Evolutionary conservation across 2,797 vertebrate species (phyloP), one percentile per base, ranked within the genome.

Genomic region (Cryptoprocta ferox): DNA sequence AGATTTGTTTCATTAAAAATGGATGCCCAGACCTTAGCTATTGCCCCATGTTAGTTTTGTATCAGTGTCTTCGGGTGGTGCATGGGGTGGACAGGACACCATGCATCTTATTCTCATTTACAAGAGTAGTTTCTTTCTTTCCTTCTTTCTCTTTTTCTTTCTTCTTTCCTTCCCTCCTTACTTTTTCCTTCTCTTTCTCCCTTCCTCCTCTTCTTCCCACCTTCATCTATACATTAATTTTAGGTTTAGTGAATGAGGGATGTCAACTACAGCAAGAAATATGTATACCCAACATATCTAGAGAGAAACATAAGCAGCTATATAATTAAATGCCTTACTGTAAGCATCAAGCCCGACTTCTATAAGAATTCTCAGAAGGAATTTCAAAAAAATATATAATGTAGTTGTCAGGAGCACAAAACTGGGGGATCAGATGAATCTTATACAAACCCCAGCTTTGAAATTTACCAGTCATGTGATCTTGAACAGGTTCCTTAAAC

Each of bases 1-100:
- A 89, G 45, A 83, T 71, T 70, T 89, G 11, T 66, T 14, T 18
- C 4, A 2, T 50, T 78, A 70, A 93, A 96, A 89, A 32, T 80
- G n/a, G 24, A 10, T 39, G 6, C 8, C 45, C 12, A 68, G 6
- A 15, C 18, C 12, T 76, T 84, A 12, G 21, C 26, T 61, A 68
- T 89, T 19, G 19, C 24, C 4, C 24, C 24, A 13, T 50, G 2
- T 70, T 45, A 61, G 2, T 79, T 91, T 94, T 59, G 30, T 28
- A 4, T 79, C 37, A 85, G n/a, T 89, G n/a, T 59, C 66, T 73
- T 63, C 21, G 56, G 1, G 26, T 85, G 35, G 32, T 26, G 1
- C 15, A 9, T 59, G 19, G 84, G 56, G 80, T 93, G 7, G 6
- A 14, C 61, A 15, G 4, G 0, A 45, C 30, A 28, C 2, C 50